A percentile compares a stretch with the other conserved stretches of the same genome.
phyloP scores from a whole-genome alignment of 2,797 vertebrate genomes.

The Hephaestus fuliginosus region DNA sequence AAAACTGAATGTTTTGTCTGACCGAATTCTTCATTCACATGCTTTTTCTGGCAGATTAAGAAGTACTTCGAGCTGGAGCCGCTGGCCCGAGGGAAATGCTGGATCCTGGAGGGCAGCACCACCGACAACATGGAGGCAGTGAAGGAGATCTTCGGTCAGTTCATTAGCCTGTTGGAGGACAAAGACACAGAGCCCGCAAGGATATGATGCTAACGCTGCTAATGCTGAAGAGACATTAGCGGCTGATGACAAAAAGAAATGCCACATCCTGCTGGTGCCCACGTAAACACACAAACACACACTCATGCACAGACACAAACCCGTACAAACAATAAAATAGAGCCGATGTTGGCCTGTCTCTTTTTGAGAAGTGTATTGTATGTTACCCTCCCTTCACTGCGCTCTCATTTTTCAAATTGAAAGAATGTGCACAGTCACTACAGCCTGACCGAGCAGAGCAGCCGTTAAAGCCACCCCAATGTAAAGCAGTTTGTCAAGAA shows the following conservation, averaged over 20 bases:
- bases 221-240: constrained; percentile 63
- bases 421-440: constrained; percentile 34
- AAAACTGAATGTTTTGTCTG: not conserved
- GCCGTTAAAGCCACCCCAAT: constrained; percentile 26
- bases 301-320: constrained; percentile 50
- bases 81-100: constrained; percentile 94
- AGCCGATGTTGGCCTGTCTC: constrained; percentile 58
- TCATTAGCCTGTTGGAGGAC: constrained; percentile 95
- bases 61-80: constrained; percentile 99
- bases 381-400: constrained; percentile 50
- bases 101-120: constrained; percentile 95
- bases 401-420: constrained; percentile 44
- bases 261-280: constrained; percentile 52
- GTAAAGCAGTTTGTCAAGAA: constrained; percentile 46
- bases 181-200: constrained; percentile 91
- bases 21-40: constrained; percentile 16
- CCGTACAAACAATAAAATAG: constrained; percentile 32
- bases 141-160: constrained; percentile 94
- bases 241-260: constrained; percentile 34
- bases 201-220: constrained; percentile 88
- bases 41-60: constrained; percentile 88
- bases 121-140: constrained; percentile 92
- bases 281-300: constrained; percentile 48
- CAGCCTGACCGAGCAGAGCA: constrained; percentile 42
- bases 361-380: constrained; percentile 55